phyloP scores from a whole-genome alignment of 1,140 invertebrate genomes.

The Drosophila kohkoa region DNA sequence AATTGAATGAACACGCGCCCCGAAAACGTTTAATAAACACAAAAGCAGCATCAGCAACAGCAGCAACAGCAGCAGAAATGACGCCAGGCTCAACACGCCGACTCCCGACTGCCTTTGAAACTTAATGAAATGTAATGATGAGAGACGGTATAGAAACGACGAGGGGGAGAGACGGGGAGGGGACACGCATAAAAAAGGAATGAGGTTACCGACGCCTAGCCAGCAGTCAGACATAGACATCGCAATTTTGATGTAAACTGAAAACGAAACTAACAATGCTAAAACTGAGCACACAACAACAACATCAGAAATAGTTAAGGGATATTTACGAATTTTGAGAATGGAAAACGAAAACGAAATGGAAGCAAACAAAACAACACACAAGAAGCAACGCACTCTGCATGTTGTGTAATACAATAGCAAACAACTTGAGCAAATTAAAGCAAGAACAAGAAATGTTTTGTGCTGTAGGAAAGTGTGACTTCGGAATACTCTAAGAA shows the following conservation, averaged over 20 bases:
- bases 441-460: conserved; percentile 20
- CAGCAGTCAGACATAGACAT: conserved; percentile 55
- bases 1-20: conserved; percentile 80
- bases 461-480: neutral
- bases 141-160: conserved; percentile 26
- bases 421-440: conserved; percentile 47
- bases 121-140: conserved; percentile 82
- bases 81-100: conserved; percentile 14
- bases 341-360: conserved; percentile 31
- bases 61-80: conserved; percentile 16
- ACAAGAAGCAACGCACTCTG: conserved; percentile 2
- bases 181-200: conserved; percentile 13
- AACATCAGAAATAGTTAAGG: conserved; percentile 33
- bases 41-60: conserved; percentile 47
- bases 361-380: neutral
- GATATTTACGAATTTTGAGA: conserved; percentile 31
- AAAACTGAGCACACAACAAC: conserved; percentile 38
- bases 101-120: conserved; percentile 33
- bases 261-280: conserved; percentile 62
- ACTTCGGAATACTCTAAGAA: neutral
- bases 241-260: conserved; percentile 61
- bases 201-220: conserved; percentile 9
- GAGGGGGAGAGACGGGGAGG: neutral
- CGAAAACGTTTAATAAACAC: conserved; percentile 81
- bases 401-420: conserved; percentile 18